Evolutionary conservation across 2,113 vertebrate species (phyloP).

Genomic region (Microcebus jonahi): DNA sequence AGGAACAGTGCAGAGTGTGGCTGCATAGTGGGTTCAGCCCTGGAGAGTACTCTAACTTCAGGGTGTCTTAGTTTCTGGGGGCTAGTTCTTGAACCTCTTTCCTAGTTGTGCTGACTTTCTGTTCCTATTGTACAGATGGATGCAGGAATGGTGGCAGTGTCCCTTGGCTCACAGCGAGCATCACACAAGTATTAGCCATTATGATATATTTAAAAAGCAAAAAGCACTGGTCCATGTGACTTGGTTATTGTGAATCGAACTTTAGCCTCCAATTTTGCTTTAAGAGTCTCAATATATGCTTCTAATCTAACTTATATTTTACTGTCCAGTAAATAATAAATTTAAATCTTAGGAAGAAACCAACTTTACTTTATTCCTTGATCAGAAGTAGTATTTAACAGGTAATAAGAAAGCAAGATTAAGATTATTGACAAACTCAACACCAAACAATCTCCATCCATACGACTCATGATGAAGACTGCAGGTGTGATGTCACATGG

Average conservation of each 20-base stretch:
- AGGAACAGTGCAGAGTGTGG: background rate
- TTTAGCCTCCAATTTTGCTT: background rate
- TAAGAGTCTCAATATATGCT: background rate
- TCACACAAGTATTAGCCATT: background rate
- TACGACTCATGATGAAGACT: background rate
- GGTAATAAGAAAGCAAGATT: background rate
- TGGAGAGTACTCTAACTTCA: background rate
- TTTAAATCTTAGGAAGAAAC: conserved; percentile 1
- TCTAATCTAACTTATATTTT: background rate
- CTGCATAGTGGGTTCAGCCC: background rate
- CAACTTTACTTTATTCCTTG: background rate
- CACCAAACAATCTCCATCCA: background rate
- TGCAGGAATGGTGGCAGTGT: background rate
- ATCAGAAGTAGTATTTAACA: background rate
- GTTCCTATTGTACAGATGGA: background rate
- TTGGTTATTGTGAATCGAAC: background rate
- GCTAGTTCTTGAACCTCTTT: background rate
- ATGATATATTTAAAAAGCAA: background rate
- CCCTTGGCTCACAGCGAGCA: background rate
- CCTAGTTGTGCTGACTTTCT: background rate
- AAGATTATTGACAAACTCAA: background rate
- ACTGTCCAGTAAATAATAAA: background rate
- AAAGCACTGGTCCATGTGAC: background rate
- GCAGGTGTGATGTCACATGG: background rate
- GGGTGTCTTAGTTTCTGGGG: background rate